Evolutionary conservation across 2,113 vertebrate species (phyloP).

Genomic region (Dunckerocampus dactyliophorus): DNA sequence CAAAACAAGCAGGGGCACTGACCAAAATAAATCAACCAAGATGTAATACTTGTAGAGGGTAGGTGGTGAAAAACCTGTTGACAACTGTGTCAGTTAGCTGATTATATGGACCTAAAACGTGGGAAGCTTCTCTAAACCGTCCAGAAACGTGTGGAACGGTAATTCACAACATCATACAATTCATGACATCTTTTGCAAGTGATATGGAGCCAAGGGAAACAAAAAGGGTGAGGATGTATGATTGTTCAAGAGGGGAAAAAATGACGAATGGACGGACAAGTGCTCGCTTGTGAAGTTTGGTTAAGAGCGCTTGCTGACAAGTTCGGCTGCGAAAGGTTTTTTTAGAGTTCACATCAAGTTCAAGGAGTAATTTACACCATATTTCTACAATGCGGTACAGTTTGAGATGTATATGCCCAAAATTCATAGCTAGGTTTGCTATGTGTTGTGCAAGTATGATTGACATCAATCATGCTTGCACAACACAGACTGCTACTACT

Average conservation of each 20-base stretch:
- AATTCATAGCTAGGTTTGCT: too few relatives aligned
- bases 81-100: conserved; percentile 20
- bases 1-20: conserved; percentile 34
- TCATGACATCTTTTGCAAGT: conserved; percentile 49
- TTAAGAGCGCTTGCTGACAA: conserved; percentile 14
- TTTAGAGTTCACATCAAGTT: conserved; percentile 52
- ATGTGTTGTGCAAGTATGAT: too few relatives aligned
- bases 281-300: conserved; percentile 54
- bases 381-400: background rate
- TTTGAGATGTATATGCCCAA: too few relatives aligned
- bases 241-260: background rate
- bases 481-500: too few relatives aligned
- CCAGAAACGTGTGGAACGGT: conserved; percentile 44
- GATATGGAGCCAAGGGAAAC: conserved; percentile 48
- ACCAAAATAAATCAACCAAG: conserved; percentile 42
- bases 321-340: conserved; percentile 10
- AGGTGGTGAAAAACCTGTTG: background rate
- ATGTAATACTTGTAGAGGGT: conserved; percentile 16
- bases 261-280: conserved; percentile 58
- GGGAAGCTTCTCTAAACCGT: conserved; percentile 19
- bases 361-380: conserved; percentile 17
- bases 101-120: conserved; percentile 21
- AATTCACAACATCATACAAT: conserved; percentile 32
- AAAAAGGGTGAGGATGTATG: conserved; percentile 1
- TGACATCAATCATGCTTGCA: too few relatives aligned